phyloP scores from a whole-genome alignment of 2,113 vertebrate species.

The Loxodonta africana region DNA sequence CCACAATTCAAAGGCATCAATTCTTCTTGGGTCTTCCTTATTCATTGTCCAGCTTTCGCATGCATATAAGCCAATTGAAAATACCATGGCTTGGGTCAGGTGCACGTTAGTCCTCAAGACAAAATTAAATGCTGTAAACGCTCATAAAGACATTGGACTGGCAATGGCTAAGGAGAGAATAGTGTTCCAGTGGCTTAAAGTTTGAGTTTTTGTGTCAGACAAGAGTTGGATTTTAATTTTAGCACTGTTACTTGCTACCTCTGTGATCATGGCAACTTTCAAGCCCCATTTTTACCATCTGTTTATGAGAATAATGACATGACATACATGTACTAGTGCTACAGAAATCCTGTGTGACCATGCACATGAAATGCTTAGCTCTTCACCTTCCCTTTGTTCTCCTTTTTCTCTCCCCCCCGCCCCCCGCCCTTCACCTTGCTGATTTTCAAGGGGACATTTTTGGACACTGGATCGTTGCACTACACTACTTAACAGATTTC shows the following conservation, averaged over 20 bases:
- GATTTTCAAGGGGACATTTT: not conserved
- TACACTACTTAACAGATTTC: not conserved
- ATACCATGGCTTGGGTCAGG: no score
- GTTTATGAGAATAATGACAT: not conserved
- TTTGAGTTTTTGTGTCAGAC: not conserved
- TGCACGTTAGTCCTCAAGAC: no score
- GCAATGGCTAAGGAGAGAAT: not conserved
- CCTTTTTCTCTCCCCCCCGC: not conserved
- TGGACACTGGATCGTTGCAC: not conserved
- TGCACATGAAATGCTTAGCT: not conserved
- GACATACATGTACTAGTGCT: not conserved
- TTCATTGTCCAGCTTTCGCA: no score
- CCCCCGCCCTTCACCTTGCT: not conserved
- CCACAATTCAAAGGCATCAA: no score
- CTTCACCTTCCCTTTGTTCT: not conserved
- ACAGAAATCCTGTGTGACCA: not conserved
- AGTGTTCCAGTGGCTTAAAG: not conserved
- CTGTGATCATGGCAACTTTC: not conserved
- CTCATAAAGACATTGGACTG: not conserved
- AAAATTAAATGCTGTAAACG: not conserved
- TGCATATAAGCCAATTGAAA: no score
- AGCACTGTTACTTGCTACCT: not conserved
- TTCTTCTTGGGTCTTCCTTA: no score
- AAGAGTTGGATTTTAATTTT: not conserved
- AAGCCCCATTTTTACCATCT: not conserved